Evolutionary conservation across 2,113 vertebrate genomes (phyloP), one percentile per base, ranked within the genome.

Genomic region (Leptosomus discolor): DNA sequence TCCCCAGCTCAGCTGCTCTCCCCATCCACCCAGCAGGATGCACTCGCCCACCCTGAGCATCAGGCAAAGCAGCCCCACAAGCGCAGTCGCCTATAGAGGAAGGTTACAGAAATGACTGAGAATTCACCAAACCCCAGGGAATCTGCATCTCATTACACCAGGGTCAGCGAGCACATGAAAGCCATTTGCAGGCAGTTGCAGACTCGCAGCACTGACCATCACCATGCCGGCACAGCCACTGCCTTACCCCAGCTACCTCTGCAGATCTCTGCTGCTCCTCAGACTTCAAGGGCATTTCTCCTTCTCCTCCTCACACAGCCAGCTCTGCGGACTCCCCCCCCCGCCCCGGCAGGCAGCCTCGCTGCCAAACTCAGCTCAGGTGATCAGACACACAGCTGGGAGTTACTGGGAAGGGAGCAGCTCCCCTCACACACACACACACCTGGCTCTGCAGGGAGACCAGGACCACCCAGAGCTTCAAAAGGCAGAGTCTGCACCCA

Each of bases 161-260:
- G n/a, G 63, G 39, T 46, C 2, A n/a, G 5, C 13, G 43, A 45
- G 41, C 32, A 57, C 1, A 0, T 0, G 29, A 45, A 86, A 81
- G 27, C 56, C 1, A 1, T 50, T n/a, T 24, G 17, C 30, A 15
- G 16, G 48, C 0, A 0, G 15, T 19, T 82, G 60, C 74, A 41
- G n/a, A 10, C 53, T 18, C 8, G 6, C 39, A 27, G 37, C n/a
- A 4, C 37, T 11, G 61, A 41, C 39, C 2, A 0, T 24, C 36
- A 8, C 41, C 3, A 1, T 0, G 2, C 27, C 2, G 1, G 53
- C 32, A 63, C 21, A 50, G 53, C n/a, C 19, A 7, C 37, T 7
- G 10, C 82, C 61, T 18, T 32, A n/a, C 17, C 77, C 36, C 7
- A 0, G 41, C 69, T 50, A 6, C 54, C 48, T 16, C 68, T 21